Base-by-base conservation (phyloP, 2,113 vertebrate genomes). In the Zosterops pallidus region DNA sequence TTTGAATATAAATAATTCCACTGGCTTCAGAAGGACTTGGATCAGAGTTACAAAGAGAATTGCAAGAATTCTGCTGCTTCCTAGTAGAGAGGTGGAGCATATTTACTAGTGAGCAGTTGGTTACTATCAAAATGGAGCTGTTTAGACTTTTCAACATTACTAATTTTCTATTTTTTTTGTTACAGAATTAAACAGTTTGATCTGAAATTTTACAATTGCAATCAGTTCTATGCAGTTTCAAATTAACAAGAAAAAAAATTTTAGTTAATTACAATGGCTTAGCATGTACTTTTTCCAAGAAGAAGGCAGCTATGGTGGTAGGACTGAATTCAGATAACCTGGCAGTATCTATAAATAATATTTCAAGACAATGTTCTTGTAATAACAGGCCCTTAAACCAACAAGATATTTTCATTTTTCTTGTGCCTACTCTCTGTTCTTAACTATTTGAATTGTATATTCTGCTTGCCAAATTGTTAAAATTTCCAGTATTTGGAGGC, bases 31-130 rank as follows among this genome's bases (percentile, higher is more conserved):
- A 53, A 86, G 31, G 46, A 67, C 72, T 95, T 94, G 94, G 88
- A 93, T 65, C 71, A 42, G 50, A 84, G 57, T 63, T 70, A 77
- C 46, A 90, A 46, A 76, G 85, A 63, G 42, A 92, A 83, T 41
- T 95, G 63, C 68, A 91, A 69, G 63, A 96, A 94, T 92, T 95
- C 68, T 94, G 71, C 59, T 90, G 52, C 71, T 86, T 87, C 85
- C 71, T 72, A 49, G 57, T 14, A 90, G 67, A 81, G 44, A 88
- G 67, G 75, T 92, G 83, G 65, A 92, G 71, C 46, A 42, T 70
- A 71, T 79, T 84, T 92, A 84, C 60, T 39, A 28, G 33, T 49
- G 69, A 95, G 76, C 52, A 71, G 19, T 7, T 59, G 72, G 44
- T 62, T 89, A 11, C 64, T 84, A 31, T 12, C 28, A 88, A 81